phyloP scores from a whole-genome alignment of 2,888 invertebrate species.

The Tetragnatha montana region DNA sequence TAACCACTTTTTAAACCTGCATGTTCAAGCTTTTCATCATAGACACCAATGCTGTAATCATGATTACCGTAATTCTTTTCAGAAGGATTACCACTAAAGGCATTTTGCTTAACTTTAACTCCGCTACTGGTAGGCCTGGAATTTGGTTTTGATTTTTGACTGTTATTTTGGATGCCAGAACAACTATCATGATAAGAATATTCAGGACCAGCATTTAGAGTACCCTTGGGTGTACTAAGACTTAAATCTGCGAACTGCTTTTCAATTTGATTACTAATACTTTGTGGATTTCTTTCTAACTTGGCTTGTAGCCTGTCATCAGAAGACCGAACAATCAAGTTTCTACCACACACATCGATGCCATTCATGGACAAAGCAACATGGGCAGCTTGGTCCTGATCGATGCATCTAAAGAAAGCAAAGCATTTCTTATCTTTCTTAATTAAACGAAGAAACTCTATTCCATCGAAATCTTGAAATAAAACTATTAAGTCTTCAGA shows the following conservation, averaged over 20 bases:
- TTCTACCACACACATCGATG: slow-evolving; percentile 35
- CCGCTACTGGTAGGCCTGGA: neutral
- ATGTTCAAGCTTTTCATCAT: neutral
- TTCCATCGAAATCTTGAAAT: slow-evolving; percentile 51
- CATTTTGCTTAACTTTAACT: neutral
- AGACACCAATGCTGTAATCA: neutral
- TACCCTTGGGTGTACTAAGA: neutral
- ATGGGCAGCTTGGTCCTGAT: slow-evolving; percentile 35
- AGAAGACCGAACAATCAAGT: slow-evolving; percentile 46
- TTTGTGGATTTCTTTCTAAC: neutral
- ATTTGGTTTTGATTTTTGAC: neutral
- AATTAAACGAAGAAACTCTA: slow-evolving; percentile 11
- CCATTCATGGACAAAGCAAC: slow-evolving; percentile 25
- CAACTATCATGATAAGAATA: neutral
- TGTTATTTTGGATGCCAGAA: no score
- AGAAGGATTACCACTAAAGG: neutral
- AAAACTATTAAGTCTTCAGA: slow-evolving; percentile 28
- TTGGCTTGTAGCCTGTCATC: slow-evolving; percentile 26
- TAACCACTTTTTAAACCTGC: neutral
- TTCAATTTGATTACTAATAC: neutral
- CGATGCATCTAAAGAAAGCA: slow-evolving; percentile 26
- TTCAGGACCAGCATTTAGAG: neutral
- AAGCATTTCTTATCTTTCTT: slow-evolving; percentile 34
- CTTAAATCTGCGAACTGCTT: no score
- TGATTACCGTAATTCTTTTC: neutral